Evolutionary conservation across 2,113 vertebrate species (phyloP), one percentile per base, ranked within the genome.

Genomic region (Clarias macrocephalus): DNA sequence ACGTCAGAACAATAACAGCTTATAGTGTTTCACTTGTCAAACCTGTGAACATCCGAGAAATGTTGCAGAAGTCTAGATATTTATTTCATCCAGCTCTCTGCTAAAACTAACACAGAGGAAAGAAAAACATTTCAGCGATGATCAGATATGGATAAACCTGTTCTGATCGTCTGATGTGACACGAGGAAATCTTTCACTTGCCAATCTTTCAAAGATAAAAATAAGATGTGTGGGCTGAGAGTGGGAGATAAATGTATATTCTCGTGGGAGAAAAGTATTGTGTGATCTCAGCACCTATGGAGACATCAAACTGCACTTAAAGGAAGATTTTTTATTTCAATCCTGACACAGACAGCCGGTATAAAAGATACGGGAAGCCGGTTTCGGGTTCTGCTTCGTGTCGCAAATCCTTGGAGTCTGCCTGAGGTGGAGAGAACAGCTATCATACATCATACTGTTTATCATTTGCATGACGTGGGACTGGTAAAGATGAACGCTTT

Each of bases 291-390:
- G 65, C 75, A 87, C 42, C 65, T 84, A 70, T 84, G 12, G 82
- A 86, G 73, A 68, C 48, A 62, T 86, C 85, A 76, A n/a, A 37
- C 59, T 89, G 54, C 84, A 62, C 60, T 83, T 60, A 56, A 84
- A 82, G 56, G 52, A 88, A 54, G 80, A 57, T 19, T 63, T 59
- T 83, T 75, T 86, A 79, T 89, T 80, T 87, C 59, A 76, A 80
- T 59, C 48, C 75, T 65, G 75, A 68, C 33, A 76, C 30, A 48
- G 48, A 16, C 30, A 82, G 57, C 9, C 62, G 33, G 54, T 11
- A 48, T 56, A 23, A 86, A 48, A 77, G 21, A 33, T 66, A 59
- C 60, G 16, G 5, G 21, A 37, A 62, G n/a, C 7, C 37, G 52
- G 18, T n/a, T 10, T 28, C 52, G 28, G 8, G 52, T 52, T 28